Base-by-base conservation (phyloP, 2,888 invertebrate species). In the Capitulum mitella region DNA sequence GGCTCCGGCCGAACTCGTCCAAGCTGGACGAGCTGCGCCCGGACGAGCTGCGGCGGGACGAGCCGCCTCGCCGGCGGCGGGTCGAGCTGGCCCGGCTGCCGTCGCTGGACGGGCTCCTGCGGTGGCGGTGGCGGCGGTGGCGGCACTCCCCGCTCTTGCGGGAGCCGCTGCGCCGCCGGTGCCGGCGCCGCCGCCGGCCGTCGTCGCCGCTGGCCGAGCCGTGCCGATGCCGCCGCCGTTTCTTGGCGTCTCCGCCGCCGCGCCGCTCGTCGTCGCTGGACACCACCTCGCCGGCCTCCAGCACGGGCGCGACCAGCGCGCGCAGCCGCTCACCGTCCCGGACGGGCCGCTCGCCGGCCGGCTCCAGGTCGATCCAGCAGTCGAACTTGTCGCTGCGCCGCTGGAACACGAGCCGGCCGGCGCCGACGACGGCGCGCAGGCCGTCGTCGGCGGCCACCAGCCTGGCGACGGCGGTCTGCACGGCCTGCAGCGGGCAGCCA, bases 221-320 rank as follows among this genome's bases (percentile, higher is more conserved):
- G 37, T 46, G 54, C 51, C 51, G 40, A n/a, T 48, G 48, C 48
- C 34, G 58, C 16, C 37, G 54, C 58, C 77, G 61, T n/a, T 54
- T 29, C 54, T 29, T 8, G 37, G n/a, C 37, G 22, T 37, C 26
- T 19, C 61, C 19, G 37, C 54, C 26, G 40, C 40, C 22, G 16
- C 78, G 40, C n/a, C 32, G n/a, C 34, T 26, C 78, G 6, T 8
- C 70, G 34, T 22, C 37, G 32, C 70, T 70, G 70, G 37, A 16
- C 37, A 37, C 16, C 37, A 70, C 70, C 37, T 70, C 70, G 70
- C 70, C 70, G 37, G 70, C 70, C 70, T 70, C 70, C 70, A 70
- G 70, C 6, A 37, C 16, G 6, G 34, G 22, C 70, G 8, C 37
- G 29, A 32, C 26, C 22, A 34, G 34, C 37, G 37, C 70, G 37